Conservation (phyloP, 2,888 invertebrate species). For the Sympetrum striolatum region DNA sequence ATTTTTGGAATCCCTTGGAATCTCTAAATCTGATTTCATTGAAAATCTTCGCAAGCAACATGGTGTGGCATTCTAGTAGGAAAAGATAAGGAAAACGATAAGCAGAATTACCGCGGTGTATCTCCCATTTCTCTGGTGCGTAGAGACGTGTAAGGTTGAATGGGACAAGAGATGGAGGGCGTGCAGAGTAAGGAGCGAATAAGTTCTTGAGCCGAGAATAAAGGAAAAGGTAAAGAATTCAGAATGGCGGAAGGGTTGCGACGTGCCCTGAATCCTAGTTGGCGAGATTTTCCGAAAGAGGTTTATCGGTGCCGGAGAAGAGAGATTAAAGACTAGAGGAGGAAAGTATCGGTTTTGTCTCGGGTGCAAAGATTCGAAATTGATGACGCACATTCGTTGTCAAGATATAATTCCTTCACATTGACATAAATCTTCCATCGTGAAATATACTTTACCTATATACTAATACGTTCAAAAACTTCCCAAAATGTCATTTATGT, state of each 20-base stretch:
- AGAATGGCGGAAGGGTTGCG: background rate
- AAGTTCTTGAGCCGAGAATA: background rate
- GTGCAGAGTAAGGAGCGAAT: background rate
- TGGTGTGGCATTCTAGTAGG: background rate
- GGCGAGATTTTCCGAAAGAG: background rate
- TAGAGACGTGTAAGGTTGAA: background rate
- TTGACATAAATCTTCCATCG: too few species aligned
- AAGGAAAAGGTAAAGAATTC: background rate
- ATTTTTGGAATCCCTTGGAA: too few species aligned
- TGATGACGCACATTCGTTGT: background rate
- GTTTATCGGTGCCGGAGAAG: background rate
- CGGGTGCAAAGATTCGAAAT: too few species aligned
- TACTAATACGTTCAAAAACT: too few species aligned
- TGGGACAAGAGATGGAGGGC: background rate
- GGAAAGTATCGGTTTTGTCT: background rate
- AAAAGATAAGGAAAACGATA: background rate
- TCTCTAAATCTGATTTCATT: too few species aligned
- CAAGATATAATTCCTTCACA: background rate
- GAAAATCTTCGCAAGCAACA: too few species aligned
- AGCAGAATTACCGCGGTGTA: background rate
- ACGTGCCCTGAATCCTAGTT: background rate
- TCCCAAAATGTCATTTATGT: too few species aligned
- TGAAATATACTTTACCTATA: background rate
- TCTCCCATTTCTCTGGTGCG: background rate
- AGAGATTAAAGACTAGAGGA: background rate